Evolutionary conservation across 2,888 invertebrate genomes (phyloP).

Genomic region (Heliconius sara): DNA sequence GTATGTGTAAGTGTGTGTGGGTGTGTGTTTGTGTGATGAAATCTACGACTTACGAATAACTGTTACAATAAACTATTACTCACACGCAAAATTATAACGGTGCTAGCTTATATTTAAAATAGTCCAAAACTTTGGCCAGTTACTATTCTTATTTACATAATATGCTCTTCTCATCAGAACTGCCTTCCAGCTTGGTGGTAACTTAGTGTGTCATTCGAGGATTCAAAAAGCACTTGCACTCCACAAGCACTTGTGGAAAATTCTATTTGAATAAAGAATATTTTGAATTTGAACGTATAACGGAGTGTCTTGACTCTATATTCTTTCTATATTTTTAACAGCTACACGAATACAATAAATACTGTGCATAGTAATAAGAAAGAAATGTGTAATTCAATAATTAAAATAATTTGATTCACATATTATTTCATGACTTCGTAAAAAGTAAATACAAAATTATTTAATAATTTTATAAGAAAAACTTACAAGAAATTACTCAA

Average conservation of each 20-base stretch:
- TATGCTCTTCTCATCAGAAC: not conserved
- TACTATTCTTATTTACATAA: not conserved
- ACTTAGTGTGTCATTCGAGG: too few species aligned
- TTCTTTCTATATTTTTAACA: not conserved
- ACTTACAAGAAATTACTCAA: not conserved
- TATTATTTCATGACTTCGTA: not conserved
- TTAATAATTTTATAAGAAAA: not conserved
- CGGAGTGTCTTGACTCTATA: not conserved
- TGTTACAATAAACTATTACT: slow-evolving; percentile 42
- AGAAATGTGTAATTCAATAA: too few species aligned
- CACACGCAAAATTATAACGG: slow-evolving; percentile 37
- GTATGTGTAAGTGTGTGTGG: slow-evolving; percentile 25
- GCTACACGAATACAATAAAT: too few species aligned
- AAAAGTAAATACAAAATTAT: not conserved
- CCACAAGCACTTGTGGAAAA: too few species aligned
- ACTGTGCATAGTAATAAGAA: too few species aligned
- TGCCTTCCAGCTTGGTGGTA: too few species aligned
- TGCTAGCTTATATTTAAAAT: slow-evolving; percentile 10
- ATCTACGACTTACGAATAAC: slow-evolving; percentile 36
- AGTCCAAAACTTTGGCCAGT: not conserved
- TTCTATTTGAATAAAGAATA: not conserved
- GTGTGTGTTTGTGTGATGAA: slow-evolving; percentile 42
- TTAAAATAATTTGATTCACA: too few species aligned
- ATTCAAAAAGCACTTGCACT: too few species aligned
- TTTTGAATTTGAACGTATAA: too few species aligned